Conservation (phyloP, 2,797 vertebrate genomes). For the Discoglossus pictus region DNA sequence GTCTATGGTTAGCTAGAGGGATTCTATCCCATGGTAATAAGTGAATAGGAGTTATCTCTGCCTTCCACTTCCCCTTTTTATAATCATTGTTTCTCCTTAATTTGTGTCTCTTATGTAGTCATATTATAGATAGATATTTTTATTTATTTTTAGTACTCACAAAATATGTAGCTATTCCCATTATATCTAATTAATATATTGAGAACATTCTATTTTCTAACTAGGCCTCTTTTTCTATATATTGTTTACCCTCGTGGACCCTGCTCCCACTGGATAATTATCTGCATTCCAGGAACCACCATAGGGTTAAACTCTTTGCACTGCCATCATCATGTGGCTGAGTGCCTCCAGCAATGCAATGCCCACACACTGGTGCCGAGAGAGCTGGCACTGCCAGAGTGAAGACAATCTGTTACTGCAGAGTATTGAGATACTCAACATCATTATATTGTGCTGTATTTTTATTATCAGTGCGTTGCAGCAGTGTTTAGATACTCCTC, state of each 20-base stretch:
- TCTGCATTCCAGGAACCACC: background rate
- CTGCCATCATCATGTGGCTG: conserved; percentile 17
- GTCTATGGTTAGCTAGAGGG: background rate
- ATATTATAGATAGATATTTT: too few relatives aligned
- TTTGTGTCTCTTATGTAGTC: too few relatives aligned
- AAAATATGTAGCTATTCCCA: too few relatives aligned
- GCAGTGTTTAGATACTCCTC: background rate
- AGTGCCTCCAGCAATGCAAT: conserved; percentile 9
- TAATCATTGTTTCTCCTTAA: too few relatives aligned
- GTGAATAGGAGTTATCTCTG: too few relatives aligned
- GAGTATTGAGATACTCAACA: background rate
- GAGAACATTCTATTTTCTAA: too few relatives aligned
- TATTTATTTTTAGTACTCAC: too few relatives aligned
- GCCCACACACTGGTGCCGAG: conserved; percentile 15
- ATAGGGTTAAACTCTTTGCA: conserved; percentile 1
- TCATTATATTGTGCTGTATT: background rate
- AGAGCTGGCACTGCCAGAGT: conserved; percentile 9
- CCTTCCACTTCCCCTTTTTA: too few relatives aligned
- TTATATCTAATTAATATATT: too few relatives aligned
- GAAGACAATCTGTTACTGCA: background rate
- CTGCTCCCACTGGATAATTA: background rate
- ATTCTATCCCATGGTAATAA: background rate
- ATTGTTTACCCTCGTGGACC: too few relatives aligned
- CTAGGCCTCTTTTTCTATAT: too few relatives aligned
- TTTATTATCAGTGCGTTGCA: background rate